Evolutionary conservation across 2,113 vertebrate species (phyloP).

Genomic region (Myotis lucifugus): DNA sequence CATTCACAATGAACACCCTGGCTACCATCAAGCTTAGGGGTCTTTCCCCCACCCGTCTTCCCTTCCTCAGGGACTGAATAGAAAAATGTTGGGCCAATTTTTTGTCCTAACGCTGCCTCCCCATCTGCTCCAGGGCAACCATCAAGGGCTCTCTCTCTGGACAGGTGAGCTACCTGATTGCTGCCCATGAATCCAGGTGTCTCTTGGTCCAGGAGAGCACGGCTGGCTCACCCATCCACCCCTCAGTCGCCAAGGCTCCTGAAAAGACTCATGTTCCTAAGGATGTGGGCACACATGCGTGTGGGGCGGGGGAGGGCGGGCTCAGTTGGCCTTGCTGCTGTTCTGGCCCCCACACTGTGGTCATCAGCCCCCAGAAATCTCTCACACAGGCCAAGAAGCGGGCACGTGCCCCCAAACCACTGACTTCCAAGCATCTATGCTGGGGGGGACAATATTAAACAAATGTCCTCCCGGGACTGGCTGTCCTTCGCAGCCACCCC

Average conservation of each 20-base stretch:
- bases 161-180: neutral
- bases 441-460: neutral
- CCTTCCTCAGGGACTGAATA: neutral
- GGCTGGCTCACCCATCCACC: neutral
- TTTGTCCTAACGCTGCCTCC: neutral
- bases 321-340: neutral
- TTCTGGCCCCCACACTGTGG: too few species aligned
- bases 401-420: neutral
- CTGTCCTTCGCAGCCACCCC: neutral
- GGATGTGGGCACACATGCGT: fast-evolving
- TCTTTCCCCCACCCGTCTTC: neutral
- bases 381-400: neutral
- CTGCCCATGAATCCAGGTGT: neutral
- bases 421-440: neutral
- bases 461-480: neutral
- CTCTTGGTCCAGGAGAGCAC: neutral
- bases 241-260: neutral
- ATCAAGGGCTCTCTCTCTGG: neutral
- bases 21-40: neutral
- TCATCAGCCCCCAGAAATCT: neutral
- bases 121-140: neutral
- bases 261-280: neutral
- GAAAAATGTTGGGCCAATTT: neutral
- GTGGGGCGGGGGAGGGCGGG: neutral
- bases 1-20: neutral